A percentile compares a stretch with the other conserved stretches of the same genome.
phyloP scores from a whole-genome alignment of 2,797 vertebrate species.

The Lagocephalus sceleratus region DNA sequence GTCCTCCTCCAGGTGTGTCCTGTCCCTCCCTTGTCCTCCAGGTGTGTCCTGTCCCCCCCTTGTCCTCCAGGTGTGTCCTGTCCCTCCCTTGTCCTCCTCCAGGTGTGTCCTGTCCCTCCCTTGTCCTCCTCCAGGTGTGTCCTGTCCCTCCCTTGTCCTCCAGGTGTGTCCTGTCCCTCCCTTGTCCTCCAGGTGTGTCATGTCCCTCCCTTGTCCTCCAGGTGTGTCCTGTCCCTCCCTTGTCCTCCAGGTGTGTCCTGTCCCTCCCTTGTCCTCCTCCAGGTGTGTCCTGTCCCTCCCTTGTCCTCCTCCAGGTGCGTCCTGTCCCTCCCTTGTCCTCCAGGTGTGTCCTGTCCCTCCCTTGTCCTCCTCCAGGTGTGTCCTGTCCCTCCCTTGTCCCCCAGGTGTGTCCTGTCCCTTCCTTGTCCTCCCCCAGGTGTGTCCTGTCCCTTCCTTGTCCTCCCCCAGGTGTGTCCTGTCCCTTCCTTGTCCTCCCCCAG shows the following conservation, averaged over 20 bases:
- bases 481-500: constrained; percentile 78
- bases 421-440: constrained; percentile 76
- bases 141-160: constrained; percentile 76
- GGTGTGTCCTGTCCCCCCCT: constrained; percentile 73
- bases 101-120: constrained; percentile 73
- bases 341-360: constrained; percentile 73
- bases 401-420: constrained; percentile 62
- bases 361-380: constrained; percentile 78
- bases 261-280: constrained; percentile 81
- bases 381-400: constrained; percentile 76
- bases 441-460: no score
- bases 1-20: constrained; percentile 73
- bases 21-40: constrained; percentile 79
- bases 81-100: constrained; percentile 81
- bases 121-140: constrained; percentile 78
- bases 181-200: constrained; percentile 69
- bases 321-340: constrained; percentile 76
- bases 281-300: constrained; percentile 73
- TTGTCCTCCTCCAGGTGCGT: constrained; percentile 78
- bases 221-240: constrained; percentile 73
- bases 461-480: constrained; percentile 69
- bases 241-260: constrained; percentile 68
- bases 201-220: constrained; percentile 79
- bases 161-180: constrained; percentile 73
- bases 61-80: constrained; percentile 68